These are phyloP conservation scores for Euleptes europaea DNA, from an alignment of 2,113 vertebrate genomes.

Conservation along the genomic window DNA sequence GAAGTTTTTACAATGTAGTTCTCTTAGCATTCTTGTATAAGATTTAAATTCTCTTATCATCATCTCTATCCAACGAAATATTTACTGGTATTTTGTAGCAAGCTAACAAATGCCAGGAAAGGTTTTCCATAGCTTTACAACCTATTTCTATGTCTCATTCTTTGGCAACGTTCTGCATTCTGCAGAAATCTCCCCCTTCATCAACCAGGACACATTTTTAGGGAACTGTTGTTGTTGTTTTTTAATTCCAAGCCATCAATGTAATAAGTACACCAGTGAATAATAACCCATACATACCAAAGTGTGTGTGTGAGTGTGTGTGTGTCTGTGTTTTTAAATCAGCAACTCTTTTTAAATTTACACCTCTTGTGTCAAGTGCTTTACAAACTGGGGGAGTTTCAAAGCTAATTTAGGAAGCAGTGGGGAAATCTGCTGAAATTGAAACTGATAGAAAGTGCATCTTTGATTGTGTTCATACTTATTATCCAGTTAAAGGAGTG, in stretches of 20 bases:
- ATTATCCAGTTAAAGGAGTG: not conserved
- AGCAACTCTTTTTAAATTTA: not conserved
- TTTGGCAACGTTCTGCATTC: constrained; percentile 24
- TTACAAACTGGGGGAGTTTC: not conserved
- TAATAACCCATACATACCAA: not conserved
- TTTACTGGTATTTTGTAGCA: constrained; percentile 52
- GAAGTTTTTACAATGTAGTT: constrained; percentile 66
- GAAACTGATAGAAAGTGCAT: not conserved
- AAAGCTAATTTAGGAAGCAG: not conserved
- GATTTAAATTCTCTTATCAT: constrained; percentile 65
- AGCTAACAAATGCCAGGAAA: constrained; percentile 37
- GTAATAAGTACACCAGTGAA: not conserved
- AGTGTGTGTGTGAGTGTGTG: too few relatives aligned
- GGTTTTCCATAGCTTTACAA: constrained; percentile 44
- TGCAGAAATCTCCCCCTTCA: not conserved
- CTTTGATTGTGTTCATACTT: not conserved
- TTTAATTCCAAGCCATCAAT: not conserved
- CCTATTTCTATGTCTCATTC: constrained; percentile 41
- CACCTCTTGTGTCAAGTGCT: not conserved
- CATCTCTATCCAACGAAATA: constrained; percentile 63
- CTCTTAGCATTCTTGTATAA: constrained; percentile 64
- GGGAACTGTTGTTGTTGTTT: not conserved
- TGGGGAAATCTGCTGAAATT: not conserved
- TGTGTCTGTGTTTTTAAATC: too few relatives aligned
- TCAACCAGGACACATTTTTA: not conserved